Percentiles rank a stretch among this genome's conserved stretches.
Conservation (phyloP, 2,888 invertebrate species). For the Drosophila incognita region DNA sequence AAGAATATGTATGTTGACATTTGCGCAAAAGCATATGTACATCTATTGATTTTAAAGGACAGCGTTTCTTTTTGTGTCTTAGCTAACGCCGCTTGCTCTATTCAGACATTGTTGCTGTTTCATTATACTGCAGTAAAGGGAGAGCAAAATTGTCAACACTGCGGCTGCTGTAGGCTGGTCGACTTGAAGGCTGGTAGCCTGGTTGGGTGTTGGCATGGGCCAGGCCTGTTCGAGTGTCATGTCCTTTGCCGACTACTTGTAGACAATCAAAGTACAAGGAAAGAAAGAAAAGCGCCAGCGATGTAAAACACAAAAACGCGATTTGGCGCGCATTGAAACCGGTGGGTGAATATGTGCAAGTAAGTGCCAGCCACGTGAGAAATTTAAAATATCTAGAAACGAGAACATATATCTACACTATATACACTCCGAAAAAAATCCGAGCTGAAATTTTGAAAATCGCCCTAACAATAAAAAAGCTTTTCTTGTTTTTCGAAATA, state of each 20-base stretch:
- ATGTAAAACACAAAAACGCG: constrained; percentile 71
- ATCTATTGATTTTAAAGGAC: constrained; percentile 8
- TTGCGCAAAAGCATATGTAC: constrained; percentile 7
- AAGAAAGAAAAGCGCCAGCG: constrained; percentile 55
- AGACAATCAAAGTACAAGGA: constrained; percentile 55
- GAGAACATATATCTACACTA: not conserved
- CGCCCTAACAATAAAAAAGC: accelerated
- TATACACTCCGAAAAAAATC: not conserved
- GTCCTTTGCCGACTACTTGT: constrained; percentile 76
- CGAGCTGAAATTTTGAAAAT: not conserved
- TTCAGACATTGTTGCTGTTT: not conserved
- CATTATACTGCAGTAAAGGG: constrained; percentile 25
- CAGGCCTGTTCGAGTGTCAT: constrained; percentile 61
- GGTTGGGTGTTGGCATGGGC: constrained; percentile 32
- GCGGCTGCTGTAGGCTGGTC: constrained; percentile 34
- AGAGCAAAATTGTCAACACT: constrained; percentile 40
- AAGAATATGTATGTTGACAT: constrained; percentile 2
- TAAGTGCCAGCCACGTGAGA: constrained; percentile 10
- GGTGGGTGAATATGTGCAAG: constrained; percentile 5
- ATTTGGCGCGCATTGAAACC: constrained; percentile 74
- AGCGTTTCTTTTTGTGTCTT: not conserved
- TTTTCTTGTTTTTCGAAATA: not conserved
- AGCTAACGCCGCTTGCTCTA: not conserved
- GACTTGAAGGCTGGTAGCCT: not conserved
- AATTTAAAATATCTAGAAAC: not conserved